A percentile compares a stretch with the other conserved stretches of the same genome.
phyloP scores from a whole-genome alignment of 2,888 invertebrate genomes.

The Panopea generosa region DNA sequence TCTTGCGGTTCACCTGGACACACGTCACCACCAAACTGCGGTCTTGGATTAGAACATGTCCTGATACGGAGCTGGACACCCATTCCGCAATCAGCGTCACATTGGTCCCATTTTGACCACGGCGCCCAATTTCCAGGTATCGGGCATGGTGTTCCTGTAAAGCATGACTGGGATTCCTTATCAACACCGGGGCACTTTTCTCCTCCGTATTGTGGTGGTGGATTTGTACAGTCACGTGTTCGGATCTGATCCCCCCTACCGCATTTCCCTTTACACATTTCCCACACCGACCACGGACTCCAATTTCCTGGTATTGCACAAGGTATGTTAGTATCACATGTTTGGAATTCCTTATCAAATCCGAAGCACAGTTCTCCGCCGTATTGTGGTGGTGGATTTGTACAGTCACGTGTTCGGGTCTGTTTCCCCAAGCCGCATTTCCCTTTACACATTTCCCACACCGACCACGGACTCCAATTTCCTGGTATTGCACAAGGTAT shows the following conservation, averaged over 20 bases:
- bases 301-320: slow-evolving; percentile 48
- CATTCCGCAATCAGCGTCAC: slow-evolving; percentile 38
- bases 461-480: slow-evolving; percentile 49
- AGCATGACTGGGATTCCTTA: slow-evolving; percentile 27
- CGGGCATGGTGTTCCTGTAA: slow-evolving; percentile 28
- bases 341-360: slow-evolving; percentile 23
- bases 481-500: slow-evolving; percentile 52
- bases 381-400: slow-evolving; percentile 47
- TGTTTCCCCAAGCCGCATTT: slow-evolving; percentile 45
- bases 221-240: slow-evolving; percentile 38
- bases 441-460: slow-evolving; percentile 41
- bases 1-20: slow-evolving; percentile 49
- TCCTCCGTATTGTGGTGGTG: slow-evolving; percentile 44
- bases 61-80: slow-evolving; percentile 38
- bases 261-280: slow-evolving; percentile 36
- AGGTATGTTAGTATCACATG: slow-evolving; percentile 30
- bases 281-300: slow-evolving; percentile 53
- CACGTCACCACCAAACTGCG: slow-evolving; percentile 42
- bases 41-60: slow-evolving; percentile 53
- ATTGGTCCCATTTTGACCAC: slow-evolving; percentile 14
- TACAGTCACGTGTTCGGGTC: slow-evolving; percentile 44
- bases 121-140: slow-evolving; percentile 52
- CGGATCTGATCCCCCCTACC: slow-evolving; percentile 37
- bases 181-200: slow-evolving; percentile 22
- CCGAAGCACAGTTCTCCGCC: slow-evolving; percentile 52